Base-by-base conservation (phyloP, 2,888 invertebrate species). In the Eretmocerus hayati region DNA sequence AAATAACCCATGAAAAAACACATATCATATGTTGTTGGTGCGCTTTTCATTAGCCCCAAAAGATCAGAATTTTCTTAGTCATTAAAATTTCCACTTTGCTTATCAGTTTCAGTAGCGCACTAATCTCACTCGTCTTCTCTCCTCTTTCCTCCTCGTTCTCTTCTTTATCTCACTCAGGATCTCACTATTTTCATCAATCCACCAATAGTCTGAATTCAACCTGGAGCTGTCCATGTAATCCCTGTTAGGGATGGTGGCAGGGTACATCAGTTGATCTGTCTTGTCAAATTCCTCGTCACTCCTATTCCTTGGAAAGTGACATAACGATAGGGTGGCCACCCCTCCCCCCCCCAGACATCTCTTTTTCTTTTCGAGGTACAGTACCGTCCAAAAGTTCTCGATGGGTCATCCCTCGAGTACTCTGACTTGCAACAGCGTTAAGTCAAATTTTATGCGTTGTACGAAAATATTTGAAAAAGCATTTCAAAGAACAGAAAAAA, bases 381-480 rank as follows among this genome's bases (percentile, higher is more conserved):
- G 35, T 15, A 15, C 16, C 18, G 9, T 2, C 8, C 18, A 45
- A 45, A 20, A 19, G 13, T 37, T 45, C 38, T 20, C 38, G 26
- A 2, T 37, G 45, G 2, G 38, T 11, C 2, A 30, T 19, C 30
- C 45, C 45, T 2, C 5, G 11, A 8, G 8, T 2, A n/a, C n/a
- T n/a, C 2, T 5, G 4, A 9, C 11, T 20, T 13, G 15, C 22
- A 6, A 21, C 33, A 32, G 31, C 16, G 21, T 46, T 39, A 13
- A 11, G 4, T 2, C 32, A 30, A 4, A 11, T 19, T 19, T 21
- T 30, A 2, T 23, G 16, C 4, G 16, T 22, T 2, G 19, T 22
- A 9, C 41, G 36, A 15, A 51, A 50, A 18, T 52, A 21, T 44
- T 50, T 30, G 6, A n/a, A n/a, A n/a, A n/a, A n/a, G n/a, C n/a